Evolutionary conservation across 2,113 vertebrate species (phyloP), one percentile per base, ranked within the genome.

Genomic region (Mugil cephalus): DNA sequence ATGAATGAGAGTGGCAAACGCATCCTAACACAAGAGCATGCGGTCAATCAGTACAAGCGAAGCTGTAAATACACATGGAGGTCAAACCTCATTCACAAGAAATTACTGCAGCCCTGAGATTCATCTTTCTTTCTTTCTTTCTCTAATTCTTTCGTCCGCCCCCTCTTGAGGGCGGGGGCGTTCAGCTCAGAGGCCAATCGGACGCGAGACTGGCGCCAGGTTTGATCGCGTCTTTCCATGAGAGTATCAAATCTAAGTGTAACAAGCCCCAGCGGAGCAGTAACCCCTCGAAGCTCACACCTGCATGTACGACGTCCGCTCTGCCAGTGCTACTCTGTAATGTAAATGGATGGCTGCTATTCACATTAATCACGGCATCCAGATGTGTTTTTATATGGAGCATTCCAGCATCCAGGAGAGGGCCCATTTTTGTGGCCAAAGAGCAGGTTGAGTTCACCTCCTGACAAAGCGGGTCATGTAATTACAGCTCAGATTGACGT

Each of bases 351-450:
- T 45, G 61, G 4, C 83, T 90, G 90, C 66, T 88, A 80, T 87
- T 84, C 80, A 34, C 82, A 91, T 92, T 80, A 85, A 86, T 88
- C 88, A 87, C 80, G 67, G 65, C 81, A 59, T 69, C 84, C 92
- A 93, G 87, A 84, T 92, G 92, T 91, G 84, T 51, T 89, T 88
- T 86, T 67, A 67, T 66, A 70, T 35, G 46, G 55, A 62, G 51
- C 50, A 12, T 50, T 79, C 67, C 74, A 51, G 63, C 62, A 34
- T 71, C 65, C 56, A 53, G 21, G 8, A 24, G 38, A 42, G 24
- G 55, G 34, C 46, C 85, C 50, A 13, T 34, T 36, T 53, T 1
- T 62, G 54, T 61, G 39, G 56, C 62, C 24, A 21, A 42, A 54
- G 7, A 43, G 45, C 38, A 56, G 70, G 63, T 68, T 50, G 24